Conservation (phyloP, 2,797 vertebrate genomes). For the Emys orbicularis region DNA sequence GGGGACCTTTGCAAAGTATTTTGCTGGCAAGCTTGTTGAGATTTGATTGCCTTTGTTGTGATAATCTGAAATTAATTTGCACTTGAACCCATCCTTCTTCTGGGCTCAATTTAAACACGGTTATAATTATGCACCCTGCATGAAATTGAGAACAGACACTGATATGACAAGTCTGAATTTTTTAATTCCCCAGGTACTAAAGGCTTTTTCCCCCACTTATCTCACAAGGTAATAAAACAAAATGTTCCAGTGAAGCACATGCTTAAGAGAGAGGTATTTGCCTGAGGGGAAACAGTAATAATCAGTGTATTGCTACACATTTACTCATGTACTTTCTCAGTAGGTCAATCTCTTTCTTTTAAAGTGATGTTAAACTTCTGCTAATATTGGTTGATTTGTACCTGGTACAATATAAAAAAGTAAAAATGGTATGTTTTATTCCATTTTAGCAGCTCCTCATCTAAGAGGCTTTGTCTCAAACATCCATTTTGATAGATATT, state of each 20-base stretch:
- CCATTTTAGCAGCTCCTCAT: slow-evolving; percentile 44
- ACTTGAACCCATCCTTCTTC: slow-evolving; percentile 99
- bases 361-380: slow-evolving; percentile 90
- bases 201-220: slow-evolving; percentile 89
- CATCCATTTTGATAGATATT: slow-evolving; percentile 80
- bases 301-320: slow-evolving; percentile 91
- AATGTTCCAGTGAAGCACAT: slow-evolving; percentile 91
- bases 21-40: slow-evolving; percentile 90
- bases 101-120: slow-evolving; percentile 95
- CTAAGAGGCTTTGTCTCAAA: slow-evolving; percentile 83
- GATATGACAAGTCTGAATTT: slow-evolving; percentile 92
- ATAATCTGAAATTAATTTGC: slow-evolving; percentile 99
- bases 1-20: slow-evolving; percentile 91
- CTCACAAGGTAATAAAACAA: slow-evolving; percentile 98
- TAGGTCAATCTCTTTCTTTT: slow-evolving; percentile 91
- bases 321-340: slow-evolving; percentile 90
- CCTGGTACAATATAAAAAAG: slow-evolving; percentile 69
- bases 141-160: slow-evolving; percentile 94
- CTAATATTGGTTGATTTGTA: slow-evolving; percentile 87
- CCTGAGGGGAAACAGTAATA: slow-evolving; percentile 97
- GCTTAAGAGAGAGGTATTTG: slow-evolving; percentile 95
- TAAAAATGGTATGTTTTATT: slow-evolving; percentile 74
- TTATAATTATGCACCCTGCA: slow-evolving; percentile 94
- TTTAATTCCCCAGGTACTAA: slow-evolving; percentile 95
- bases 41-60: slow-evolving; percentile 99